A percentile compares a stretch with the other conserved stretches of the same genome.
phyloP scores from a whole-genome alignment of 2,888 invertebrate genomes.

The Pogonocherus hispidulus region DNA sequence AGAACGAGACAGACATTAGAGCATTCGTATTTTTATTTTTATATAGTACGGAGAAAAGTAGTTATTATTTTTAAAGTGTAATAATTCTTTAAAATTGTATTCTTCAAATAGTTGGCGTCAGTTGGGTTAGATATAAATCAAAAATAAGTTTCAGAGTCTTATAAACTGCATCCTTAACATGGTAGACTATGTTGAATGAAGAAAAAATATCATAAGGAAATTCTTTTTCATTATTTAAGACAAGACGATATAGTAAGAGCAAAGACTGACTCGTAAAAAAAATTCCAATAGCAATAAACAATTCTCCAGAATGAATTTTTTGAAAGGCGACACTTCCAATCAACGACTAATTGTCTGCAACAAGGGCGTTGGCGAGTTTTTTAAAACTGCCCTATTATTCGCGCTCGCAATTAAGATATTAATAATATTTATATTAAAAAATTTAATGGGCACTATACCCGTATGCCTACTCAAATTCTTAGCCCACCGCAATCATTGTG shows the following conservation, averaged over 20 bases:
- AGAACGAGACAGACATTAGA: too few species aligned
- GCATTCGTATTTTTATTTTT: too few species aligned
- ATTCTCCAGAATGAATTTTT: background rate
- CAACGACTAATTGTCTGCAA: background rate
- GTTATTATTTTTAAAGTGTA: too few species aligned
- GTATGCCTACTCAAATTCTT: slow-evolving; percentile 41
- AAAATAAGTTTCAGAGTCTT: too few species aligned
- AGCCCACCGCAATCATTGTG: slow-evolving; percentile 36
- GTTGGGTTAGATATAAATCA: too few species aligned
- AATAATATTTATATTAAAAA: slow-evolving; percentile 27
- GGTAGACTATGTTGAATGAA: too few species aligned
- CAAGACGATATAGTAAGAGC: background rate
- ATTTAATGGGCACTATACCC: slow-evolving; percentile 21
- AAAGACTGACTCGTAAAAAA: background rate
- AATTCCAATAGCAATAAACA: background rate
- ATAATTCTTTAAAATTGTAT: too few species aligned
- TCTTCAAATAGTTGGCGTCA: too few species aligned
- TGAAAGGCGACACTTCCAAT: background rate
- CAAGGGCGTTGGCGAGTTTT: slow-evolving; percentile 6
- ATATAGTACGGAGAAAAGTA: too few species aligned
- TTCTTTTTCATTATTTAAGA: too few species aligned
- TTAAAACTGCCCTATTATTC: slow-evolving; percentile 20
- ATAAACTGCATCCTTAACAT: too few species aligned
- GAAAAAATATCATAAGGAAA: too few species aligned
- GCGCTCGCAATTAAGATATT: slow-evolving; percentile 24